Evolutionary conservation across 2,888 invertebrate species (phyloP), one percentile per base, ranked within the genome.

Genomic region (Agonopterix arenella): DNA sequence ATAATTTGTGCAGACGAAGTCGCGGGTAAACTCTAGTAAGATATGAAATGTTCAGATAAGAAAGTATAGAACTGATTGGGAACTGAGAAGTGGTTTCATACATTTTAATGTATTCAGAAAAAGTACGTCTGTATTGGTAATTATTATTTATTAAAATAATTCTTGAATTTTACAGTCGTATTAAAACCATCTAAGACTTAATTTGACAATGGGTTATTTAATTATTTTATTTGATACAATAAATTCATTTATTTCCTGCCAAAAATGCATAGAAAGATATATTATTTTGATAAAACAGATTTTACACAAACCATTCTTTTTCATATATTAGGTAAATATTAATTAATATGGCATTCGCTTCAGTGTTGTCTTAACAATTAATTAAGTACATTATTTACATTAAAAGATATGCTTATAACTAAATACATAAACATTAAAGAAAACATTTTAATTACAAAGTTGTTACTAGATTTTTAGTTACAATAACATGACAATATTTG

Each of bases 271-370:
- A 43, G 16, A 28, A 28, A 28, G 28, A 28, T 28, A 28, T 28
- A 28, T 7, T 28, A n/a, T 11, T 40, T 40, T n/a, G 40, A n/a
- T 40, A 40, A 40, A 10, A 40, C 11, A 44, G 16, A 43, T 52
- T 51, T 49, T 43, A 49, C 46, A 55, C 57, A 53, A 59, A 55
- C 53, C 8, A 59, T 59, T 60, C 61, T 57, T 48, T 57, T 61
- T 58, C 47, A 44, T 56, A 55, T 56, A 61, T 58, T 59, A 64
- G 52, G 62, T 73, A 70, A 76, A 51, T 68, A 73, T 73, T 72
- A 48, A 68, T 70, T 88, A 88, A 88, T 88, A 88, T 88, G 88
- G 88, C 88, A 84, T 82, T 84, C 73, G 71, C 68, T 64, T 69
- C 68, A 68, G 72, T 74, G 78, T 71, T 68, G 64, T 38, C 13